Conservation (phyloP, 2,113 vertebrate species). For the Corythoichthys intestinalis region DNA sequence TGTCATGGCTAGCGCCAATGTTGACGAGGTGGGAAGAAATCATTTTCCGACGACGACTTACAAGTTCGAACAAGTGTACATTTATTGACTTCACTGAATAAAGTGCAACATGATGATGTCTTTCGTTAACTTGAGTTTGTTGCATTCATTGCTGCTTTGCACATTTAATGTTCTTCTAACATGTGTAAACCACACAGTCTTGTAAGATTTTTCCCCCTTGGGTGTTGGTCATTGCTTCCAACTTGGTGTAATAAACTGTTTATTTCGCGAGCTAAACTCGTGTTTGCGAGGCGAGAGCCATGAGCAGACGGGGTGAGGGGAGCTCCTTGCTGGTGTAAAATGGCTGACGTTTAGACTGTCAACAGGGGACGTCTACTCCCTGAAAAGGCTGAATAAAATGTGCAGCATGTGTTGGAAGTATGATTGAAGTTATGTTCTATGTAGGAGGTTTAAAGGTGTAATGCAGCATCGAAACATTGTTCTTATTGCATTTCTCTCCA, state of each 20-base stretch:
- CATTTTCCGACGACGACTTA: conserved; percentile 11
- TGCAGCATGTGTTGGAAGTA: not conserved
- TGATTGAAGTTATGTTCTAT: not conserved
- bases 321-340: conserved; percentile 63
- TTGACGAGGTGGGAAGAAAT: conserved; percentile 12
- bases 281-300: conserved; percentile 45
- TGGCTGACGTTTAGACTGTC: conserved; percentile 70
- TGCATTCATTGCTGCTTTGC: conserved; percentile 42
- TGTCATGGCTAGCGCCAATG: conserved; percentile 43
- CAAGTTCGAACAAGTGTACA: conserved; percentile 13
- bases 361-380: conserved; percentile 51
- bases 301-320: conserved; percentile 50
- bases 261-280: conserved; percentile 41
- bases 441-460: not conserved
- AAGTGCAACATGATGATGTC: conserved; percentile 42
- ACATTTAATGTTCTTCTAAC: conserved; percentile 52
- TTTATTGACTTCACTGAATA: conserved; percentile 19
- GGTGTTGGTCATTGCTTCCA: conserved; percentile 28
- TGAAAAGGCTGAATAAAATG: conserved; percentile 1
- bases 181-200: conserved; percentile 43
- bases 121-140: conserved; percentile 47
- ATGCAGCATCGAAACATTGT: not conserved
- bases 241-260: not conserved
- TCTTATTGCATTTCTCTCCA: not conserved
- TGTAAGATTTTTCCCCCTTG: conserved; percentile 18